Percentiles rank a stretch among this genome's conserved stretches.
phyloP scores from a whole-genome alignment of 2,797 vertebrate genomes.

The Cyclopterus lumpus region DNA sequence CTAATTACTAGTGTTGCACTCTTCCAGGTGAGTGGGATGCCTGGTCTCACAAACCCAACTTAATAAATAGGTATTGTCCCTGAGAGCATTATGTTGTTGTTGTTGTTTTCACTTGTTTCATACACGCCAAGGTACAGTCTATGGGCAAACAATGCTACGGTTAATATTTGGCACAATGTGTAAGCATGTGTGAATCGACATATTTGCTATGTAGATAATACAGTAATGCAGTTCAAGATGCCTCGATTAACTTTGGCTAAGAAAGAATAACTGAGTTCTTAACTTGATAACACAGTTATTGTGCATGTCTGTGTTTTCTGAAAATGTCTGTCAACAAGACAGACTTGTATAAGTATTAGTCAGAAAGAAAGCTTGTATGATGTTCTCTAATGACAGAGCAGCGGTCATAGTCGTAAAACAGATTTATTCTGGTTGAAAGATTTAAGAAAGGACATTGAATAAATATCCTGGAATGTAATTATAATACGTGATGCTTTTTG shows the following conservation, averaged over 20 bases:
- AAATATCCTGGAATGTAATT: background rate
- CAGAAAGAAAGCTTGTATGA: background rate
- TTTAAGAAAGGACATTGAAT: background rate
- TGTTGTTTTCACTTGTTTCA: background rate
- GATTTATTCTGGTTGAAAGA: background rate
- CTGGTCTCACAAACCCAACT: too few species aligned
- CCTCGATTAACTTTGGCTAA: background rate
- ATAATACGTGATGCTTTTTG: background rate
- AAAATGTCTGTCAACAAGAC: too few species aligned
- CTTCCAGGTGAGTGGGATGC: too few species aligned
- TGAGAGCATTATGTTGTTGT: background rate
- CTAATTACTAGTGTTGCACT: too few species aligned
- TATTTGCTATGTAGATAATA: too few species aligned
- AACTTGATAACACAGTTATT: background rate
- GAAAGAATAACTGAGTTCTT: background rate
- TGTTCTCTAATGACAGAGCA: background rate
- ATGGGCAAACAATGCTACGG: too few species aligned
- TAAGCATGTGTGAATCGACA: too few species aligned
- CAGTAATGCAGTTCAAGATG: too few species aligned
- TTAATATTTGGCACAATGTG: too few species aligned
- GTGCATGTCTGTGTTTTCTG: background rate
- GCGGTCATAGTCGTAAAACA: background rate
- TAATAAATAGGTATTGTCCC: background rate
- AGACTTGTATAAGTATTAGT: background rate
- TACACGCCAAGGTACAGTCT: too few species aligned